Evolutionary conservation across 2,888 invertebrate species (phyloP).

Genomic region (Volucella bombylans): DNA sequence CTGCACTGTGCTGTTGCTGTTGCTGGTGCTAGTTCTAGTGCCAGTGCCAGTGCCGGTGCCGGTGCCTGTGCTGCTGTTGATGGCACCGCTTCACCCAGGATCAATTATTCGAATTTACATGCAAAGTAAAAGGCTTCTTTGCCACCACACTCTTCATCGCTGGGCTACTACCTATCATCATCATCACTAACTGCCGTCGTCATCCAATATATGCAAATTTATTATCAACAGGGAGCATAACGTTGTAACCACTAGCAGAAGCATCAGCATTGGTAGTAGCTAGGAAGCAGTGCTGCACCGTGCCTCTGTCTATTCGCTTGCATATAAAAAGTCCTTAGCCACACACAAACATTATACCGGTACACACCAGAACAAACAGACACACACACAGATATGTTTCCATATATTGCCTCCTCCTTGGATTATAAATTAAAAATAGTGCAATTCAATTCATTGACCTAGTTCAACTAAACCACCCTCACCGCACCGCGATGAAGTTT

Average conservation of each 20-base stretch:
- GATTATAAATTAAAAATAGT: conserved; percentile 74
- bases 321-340: conserved; percentile 59
- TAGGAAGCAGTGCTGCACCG: conserved; percentile 34
- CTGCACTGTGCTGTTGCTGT: conserved; percentile 1
- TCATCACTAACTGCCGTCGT: conserved; percentile 55
- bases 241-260: conserved; percentile 60
- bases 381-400: conserved; percentile 24
- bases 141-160: conserved; percentile 21
- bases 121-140: conserved; percentile 66
- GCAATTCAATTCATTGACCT: conserved; percentile 74
- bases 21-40: background rate
- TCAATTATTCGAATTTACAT: conserved; percentile 73
- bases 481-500: conserved; percentile 40
- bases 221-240: conserved; percentile 72
- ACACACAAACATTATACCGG: conserved; percentile 26
- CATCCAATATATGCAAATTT: conserved; percentile 73
- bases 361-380: conserved; percentile 8
- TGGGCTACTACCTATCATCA: conserved; percentile 50
- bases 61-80: conserved; percentile 2
- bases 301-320: conserved; percentile 51
- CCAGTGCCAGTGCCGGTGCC: background rate
- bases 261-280: conserved; percentile 28
- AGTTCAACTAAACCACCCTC: conserved; percentile 44
- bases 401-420: conserved; percentile 65
- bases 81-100: conserved; percentile 45